These are phyloP conservation scores for Leucoma salicis DNA, from an alignment of 2,888 invertebrate species.

Conservation along the genomic window DNA sequence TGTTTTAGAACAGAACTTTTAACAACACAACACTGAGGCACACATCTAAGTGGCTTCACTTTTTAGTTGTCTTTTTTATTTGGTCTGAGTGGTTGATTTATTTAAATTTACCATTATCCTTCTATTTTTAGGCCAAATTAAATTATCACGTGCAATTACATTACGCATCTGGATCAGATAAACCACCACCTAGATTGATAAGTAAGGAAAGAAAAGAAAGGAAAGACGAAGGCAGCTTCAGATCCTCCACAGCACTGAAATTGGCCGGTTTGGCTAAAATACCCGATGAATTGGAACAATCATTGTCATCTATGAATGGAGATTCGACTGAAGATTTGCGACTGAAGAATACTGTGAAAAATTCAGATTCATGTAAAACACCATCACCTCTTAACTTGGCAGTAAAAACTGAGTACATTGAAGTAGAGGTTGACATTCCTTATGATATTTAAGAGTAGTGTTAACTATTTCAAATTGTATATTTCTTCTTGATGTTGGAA, in stretches of 20 bases:
- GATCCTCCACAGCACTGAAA: constrained; percentile 55
- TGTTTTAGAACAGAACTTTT: no score
- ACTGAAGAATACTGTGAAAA: neutral
- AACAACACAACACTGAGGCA: no score
- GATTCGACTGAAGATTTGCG: neutral
- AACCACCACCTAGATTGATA: constrained; percentile 26
- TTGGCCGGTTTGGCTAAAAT: constrained; percentile 50
- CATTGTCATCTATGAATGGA: neutral
- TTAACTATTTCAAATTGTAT: neutral
- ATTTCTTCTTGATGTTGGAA: neutral
- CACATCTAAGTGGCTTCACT: no score
- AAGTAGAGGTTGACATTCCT: constrained; percentile 32
- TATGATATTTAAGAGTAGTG: constrained; percentile 11
- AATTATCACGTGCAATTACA: constrained; percentile 53
- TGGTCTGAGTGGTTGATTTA: no score
- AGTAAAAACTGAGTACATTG: constrained; percentile 28
- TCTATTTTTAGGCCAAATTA: constrained; percentile 52
- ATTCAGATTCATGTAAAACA: neutral
- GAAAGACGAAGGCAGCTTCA: constrained; percentile 54
- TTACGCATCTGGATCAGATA: constrained; percentile 11
- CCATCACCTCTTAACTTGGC: constrained; percentile 21
- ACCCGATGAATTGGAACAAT: constrained; percentile 17
- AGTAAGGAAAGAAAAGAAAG: constrained; percentile 55
- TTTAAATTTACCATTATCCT: no score
- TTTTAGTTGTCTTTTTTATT: no score